A percentile compares a stretch with the other conserved stretches of the same genome.
Conservation (phyloP, 1,140 invertebrate genomes). For the Drosophila fuyamai region DNA sequence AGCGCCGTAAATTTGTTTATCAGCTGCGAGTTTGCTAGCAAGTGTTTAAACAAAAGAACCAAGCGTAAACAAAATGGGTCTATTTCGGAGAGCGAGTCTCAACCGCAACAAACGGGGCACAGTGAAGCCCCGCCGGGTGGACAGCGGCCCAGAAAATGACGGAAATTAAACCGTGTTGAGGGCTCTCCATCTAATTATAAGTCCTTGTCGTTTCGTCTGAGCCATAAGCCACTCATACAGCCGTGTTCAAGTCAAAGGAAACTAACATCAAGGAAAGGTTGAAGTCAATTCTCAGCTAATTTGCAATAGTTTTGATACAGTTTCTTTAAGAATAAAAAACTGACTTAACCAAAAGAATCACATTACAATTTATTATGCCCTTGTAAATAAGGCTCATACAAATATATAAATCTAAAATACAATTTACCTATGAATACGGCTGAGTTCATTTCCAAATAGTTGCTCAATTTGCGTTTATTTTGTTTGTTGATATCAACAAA, state of each 20-base stretch:
- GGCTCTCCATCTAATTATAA: slow-evolving; percentile 4
- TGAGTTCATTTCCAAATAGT: neutral
- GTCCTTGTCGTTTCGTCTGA: neutral
- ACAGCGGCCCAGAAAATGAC: neutral
- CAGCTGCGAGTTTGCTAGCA: slow-evolving; percentile 23
- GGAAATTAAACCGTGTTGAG: neutral
- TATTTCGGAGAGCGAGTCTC: slow-evolving; percentile 2
- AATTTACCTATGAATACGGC: neutral
- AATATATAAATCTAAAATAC: neutral
- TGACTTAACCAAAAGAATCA: no score
- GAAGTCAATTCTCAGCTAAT: neutral
- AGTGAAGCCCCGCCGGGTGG: neutral
- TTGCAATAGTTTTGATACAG: no score
- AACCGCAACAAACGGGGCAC: neutral
- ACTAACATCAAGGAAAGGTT: no score
- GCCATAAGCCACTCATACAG: neutral
- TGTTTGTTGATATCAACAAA: neutral
- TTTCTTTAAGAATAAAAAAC: no score
- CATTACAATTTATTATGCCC: neutral
- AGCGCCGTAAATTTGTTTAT: slow-evolving; percentile 38
- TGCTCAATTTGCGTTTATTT: neutral
- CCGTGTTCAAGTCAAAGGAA: neutral
- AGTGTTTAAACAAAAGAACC: slow-evolving; percentile 49
- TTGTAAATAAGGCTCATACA: no score
- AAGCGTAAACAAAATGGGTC: slow-evolving; percentile 39